Evolutionary conservation across 2,888 invertebrate species (phyloP).

Genomic region (Thymelicus sylvestris): DNA sequence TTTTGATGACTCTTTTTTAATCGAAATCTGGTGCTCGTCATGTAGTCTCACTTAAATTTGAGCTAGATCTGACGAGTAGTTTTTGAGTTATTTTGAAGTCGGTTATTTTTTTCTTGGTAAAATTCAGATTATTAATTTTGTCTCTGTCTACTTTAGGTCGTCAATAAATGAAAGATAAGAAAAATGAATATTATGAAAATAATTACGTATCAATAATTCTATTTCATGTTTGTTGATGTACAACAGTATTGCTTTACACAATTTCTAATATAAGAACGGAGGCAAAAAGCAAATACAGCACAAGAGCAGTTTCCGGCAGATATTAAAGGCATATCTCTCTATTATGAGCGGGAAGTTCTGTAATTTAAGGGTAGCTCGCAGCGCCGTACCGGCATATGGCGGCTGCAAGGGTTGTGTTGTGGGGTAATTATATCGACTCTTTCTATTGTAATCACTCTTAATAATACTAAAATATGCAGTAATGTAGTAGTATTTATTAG

Average conservation of each 20-base stretch:
- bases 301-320: constrained; percentile 77
- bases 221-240: constrained; percentile 33
- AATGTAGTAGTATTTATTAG: no score
- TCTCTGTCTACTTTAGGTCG: no score
- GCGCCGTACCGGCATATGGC: constrained; percentile 76
- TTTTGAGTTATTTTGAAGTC: no score
- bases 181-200: no score
- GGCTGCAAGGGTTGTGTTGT: constrained; percentile 62
- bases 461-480: no score
- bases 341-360: constrained; percentile 84
- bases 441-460: not conserved
- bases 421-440: constrained; percentile 46
- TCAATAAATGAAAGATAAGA: no score
- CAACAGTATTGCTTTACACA: constrained; percentile 48
- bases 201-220: constrained; percentile 22
- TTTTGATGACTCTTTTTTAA: no score
- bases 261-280: constrained; percentile 77
- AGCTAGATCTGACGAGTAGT: no score
- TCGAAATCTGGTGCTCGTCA: no score
- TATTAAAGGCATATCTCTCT: constrained; percentile 85
- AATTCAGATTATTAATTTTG: no score
- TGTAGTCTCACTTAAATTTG: no score
- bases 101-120: no score
- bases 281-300: constrained; percentile 80
- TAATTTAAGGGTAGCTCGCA: constrained; percentile 79